Evolutionary conservation across 1,140 invertebrate genomes (phyloP).

Genomic region (Olivierus martensii): DNA sequence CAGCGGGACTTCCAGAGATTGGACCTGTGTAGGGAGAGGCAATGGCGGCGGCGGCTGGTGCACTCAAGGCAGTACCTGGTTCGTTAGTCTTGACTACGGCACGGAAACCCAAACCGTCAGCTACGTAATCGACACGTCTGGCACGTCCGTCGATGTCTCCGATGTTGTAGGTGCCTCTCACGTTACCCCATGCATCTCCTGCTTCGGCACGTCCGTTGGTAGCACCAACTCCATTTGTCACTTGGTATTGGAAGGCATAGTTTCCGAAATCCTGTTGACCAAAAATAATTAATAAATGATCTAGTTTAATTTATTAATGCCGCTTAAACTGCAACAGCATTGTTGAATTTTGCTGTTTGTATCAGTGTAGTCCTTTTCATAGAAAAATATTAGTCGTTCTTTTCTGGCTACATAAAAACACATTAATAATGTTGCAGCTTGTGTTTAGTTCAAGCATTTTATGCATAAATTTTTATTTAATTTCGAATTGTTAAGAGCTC

Average conservation of each 20-base stretch:
- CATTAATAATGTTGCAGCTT: too few species aligned
- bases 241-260: constrained; percentile 20
- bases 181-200: constrained; percentile 18
- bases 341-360: background rate
- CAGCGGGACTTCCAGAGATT: background rate
- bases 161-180: constrained; percentile 7
- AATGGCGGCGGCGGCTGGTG: constrained; percentile 13
- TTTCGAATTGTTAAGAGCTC: too few species aligned
- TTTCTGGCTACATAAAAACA: too few species aligned
- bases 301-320: background rate
- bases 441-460: too few species aligned
- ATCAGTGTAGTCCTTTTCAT: background rate
- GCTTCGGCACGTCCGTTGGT: constrained; percentile 18
- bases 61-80: constrained; percentile 2
- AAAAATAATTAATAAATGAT: background rate
- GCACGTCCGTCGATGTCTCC: constrained; percentile 11
- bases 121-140: constrained; percentile 8
- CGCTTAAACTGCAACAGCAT: background rate
- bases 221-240: constrained; percentile 16
- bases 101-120: constrained; percentile 6
- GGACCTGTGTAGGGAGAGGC: background rate
- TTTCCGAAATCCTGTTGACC: constrained; percentile 14
- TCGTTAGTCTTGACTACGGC: constrained; percentile 8
- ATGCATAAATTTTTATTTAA: too few species aligned
- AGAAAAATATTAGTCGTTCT: too few species aligned